phyloP scores from a whole-genome alignment of 2,113 vertebrate genomes.

The Motacilla alba region DNA sequence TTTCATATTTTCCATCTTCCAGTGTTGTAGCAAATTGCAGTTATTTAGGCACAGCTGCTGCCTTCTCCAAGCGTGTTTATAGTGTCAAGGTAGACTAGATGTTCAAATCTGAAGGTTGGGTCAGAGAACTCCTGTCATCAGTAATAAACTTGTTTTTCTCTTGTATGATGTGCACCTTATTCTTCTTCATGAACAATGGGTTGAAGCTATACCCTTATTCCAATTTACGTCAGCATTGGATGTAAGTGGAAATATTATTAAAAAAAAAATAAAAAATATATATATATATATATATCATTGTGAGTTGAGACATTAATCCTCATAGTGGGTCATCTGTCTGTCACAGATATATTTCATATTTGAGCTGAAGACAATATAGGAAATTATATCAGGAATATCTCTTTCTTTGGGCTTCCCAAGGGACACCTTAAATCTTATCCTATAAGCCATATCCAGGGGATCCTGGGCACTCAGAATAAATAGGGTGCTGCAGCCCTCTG shows the following conservation, averaged over 20 bases:
- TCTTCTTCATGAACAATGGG: slow-evolving; percentile 12
- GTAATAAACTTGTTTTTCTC: slow-evolving; percentile 31
- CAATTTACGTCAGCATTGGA: slow-evolving; percentile 9
- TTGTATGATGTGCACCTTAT: neutral
- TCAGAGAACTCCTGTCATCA: slow-evolving; percentile 36
- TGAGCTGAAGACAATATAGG: neutral
- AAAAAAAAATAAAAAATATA: too few relatives aligned
- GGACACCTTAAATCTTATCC: neutral
- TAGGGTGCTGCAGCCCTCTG: neutral
- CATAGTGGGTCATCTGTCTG: neutral
- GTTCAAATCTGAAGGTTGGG: slow-evolving; percentile 35
- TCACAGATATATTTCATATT: neutral
- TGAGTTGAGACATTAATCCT: slow-evolving; percentile 19
- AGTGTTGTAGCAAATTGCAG: slow-evolving; percentile 69
- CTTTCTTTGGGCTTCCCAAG: neutral
- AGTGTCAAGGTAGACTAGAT: slow-evolving; percentile 54
- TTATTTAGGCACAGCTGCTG: slow-evolving; percentile 74
- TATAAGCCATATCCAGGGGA: neutral
- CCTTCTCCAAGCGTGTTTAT: slow-evolving; percentile 2
- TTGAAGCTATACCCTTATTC: neutral
- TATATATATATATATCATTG: neutral
- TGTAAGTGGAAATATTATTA: neutral
- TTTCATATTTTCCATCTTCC: slow-evolving; percentile 47
- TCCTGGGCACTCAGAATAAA: neutral
- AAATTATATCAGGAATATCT: neutral